A percentile compares a stretch with the other conserved stretches of the same genome.
Evolutionary conservation across 2,888 invertebrate species (phyloP).

Genomic region (Tipula vernalis): DNA sequence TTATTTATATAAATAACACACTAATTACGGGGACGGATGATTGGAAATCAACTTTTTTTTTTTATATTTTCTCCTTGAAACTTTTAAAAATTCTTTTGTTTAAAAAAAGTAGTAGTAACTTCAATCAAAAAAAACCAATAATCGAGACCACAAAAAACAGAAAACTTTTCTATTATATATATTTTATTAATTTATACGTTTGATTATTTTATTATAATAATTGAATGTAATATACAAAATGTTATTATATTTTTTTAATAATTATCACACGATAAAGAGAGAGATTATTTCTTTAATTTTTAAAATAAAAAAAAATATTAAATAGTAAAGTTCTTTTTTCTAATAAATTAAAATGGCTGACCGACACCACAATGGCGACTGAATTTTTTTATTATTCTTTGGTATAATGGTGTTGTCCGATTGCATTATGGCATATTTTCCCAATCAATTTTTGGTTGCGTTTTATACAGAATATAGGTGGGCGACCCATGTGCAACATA

Average conservation of each 20-base stretch:
- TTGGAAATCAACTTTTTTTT: background rate
- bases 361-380: constrained; percentile 10
- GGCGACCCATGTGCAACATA: too few species aligned
- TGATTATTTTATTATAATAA: background rate
- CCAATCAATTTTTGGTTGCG: too few species aligned
- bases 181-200: background rate
- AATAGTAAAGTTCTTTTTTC: constrained; percentile 9
- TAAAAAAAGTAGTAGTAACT: constrained; percentile 5
- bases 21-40: constrained; percentile 11
- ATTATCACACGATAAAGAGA: constrained; percentile 7
- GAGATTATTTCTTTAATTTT: constrained; percentile 7
- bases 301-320: constrained; percentile 5
- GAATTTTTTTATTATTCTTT: background rate
- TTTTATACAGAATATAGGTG: too few species aligned
- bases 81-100: background rate
- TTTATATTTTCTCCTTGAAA: background rate
- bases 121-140: constrained; percentile 6
- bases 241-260: background rate
- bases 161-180: background rate
- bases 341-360: constrained; percentile 9
- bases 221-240: background rate
- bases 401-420: background rate
- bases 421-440: background rate
- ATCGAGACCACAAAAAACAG: background rate
- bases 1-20: constrained; percentile 5